Conservation (phyloP, 2,797 vertebrate genomes). For the Eospalax fontanierii region DNA sequence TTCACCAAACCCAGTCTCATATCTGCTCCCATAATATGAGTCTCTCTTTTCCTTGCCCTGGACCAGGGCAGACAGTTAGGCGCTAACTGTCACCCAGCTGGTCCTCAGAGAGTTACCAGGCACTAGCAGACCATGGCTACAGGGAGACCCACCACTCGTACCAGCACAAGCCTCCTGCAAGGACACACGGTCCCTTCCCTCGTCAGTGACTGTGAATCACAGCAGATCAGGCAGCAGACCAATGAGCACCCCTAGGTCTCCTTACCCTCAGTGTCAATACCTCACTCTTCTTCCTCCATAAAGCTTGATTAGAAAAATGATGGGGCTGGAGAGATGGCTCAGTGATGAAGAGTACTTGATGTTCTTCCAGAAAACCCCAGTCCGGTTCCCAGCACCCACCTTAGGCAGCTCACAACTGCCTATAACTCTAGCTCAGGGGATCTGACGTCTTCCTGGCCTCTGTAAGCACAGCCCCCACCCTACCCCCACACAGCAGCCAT, state of each 20-base stretch:
- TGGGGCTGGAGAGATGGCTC: no score
- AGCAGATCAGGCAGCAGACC: not conserved
- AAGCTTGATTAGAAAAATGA: not conserved
- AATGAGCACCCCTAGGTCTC: not conserved
- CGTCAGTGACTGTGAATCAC: not conserved
- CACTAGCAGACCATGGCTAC: not conserved
- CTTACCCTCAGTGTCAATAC: not conserved
- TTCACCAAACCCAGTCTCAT: not conserved
- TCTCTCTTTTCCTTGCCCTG: slow-evolving; percentile 90
- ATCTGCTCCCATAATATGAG: slow-evolving; percentile 89
- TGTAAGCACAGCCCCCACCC: no score
- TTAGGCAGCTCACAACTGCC: no score
- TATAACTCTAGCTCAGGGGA: no score
- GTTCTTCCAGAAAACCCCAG: no score
- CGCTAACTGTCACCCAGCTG: not conserved
- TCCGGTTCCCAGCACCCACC: no score
- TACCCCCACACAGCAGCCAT: no score
- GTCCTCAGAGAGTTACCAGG: not conserved
- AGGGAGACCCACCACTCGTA: not conserved
- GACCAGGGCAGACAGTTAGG: slow-evolving; percentile 89
- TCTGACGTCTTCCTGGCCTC: no score
- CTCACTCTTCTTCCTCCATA: not conserved
- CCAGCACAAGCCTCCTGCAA: not conserved
- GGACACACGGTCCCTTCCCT: not conserved
- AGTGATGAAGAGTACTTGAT: no score